These are phyloP conservation scores for Phoenicopterus ruber DNA, from an alignment of 2,113 vertebrate species.

Conservation along the genomic window DNA sequence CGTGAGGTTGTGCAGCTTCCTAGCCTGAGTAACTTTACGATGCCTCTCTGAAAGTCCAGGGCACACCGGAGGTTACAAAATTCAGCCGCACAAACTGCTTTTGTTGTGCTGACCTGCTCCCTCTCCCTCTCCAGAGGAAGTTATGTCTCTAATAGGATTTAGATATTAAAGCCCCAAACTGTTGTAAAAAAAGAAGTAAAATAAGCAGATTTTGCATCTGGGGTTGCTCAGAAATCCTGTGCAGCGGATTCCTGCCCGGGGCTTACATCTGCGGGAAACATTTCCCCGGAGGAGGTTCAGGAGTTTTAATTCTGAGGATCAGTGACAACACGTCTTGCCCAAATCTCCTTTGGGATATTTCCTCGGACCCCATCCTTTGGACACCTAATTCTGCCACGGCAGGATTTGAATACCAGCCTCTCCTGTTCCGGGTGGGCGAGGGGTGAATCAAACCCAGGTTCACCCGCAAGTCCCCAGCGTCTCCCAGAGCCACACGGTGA, in stretches of 20 bases:
- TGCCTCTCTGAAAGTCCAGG: not conserved
- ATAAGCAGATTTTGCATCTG: not conserved
- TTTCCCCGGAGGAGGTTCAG: accelerated
- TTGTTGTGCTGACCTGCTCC: not conserved
- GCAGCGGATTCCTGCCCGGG: not conserved
- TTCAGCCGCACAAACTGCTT: not conserved
- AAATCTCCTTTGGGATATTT: not conserved
- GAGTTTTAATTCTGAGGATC: not conserved
- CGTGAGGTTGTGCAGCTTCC: not conserved
- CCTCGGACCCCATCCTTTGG: not conserved
- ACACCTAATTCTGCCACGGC: not conserved
- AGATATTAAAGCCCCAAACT: not conserved
- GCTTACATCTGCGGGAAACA: not conserved
- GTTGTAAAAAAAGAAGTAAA: not conserved
- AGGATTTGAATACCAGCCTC: not conserved
- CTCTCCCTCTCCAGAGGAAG: not conserved
- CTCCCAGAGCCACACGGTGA: not conserved
- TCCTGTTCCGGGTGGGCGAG: not conserved
- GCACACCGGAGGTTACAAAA: not conserved
- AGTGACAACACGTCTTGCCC: accelerated
- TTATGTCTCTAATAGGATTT: constrained; percentile 57
- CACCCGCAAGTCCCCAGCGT: accelerated
- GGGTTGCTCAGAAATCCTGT: not conserved
- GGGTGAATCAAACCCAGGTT: not conserved
- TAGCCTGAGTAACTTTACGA: not conserved